Conservation (phyloP, 2,888 invertebrate genomes). For the Ectemnius cavifrons region DNA sequence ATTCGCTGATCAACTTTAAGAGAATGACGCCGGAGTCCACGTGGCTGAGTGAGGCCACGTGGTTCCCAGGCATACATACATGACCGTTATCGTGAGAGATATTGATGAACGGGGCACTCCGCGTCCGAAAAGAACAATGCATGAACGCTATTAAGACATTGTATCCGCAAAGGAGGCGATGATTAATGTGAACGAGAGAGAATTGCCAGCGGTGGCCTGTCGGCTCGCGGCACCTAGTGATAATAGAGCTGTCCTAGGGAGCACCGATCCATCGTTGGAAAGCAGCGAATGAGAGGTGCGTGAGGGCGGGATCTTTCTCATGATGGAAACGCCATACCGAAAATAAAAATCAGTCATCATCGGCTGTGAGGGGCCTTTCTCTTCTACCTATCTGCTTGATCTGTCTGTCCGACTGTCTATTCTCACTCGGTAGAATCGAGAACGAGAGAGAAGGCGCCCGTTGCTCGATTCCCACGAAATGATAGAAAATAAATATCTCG, state of each 20-base stretch:
- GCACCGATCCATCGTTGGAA: conserved; percentile 25
- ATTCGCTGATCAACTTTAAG: no score
- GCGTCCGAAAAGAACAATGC: not conserved
- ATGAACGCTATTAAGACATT: conserved; percentile 1
- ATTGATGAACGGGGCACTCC: not conserved
- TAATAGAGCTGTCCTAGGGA: conserved; percentile 44
- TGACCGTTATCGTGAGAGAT: conserved; percentile 2
- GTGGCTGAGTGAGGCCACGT: not conserved
- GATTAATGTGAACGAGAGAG: conserved; percentile 4
- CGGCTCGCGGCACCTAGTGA: not conserved
- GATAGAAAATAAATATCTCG: conserved; percentile 72
- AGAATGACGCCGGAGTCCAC: not conserved
- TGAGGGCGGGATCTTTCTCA: conserved; percentile 30
- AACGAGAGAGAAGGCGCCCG: conserved; percentile 33
- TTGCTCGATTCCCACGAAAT: conserved; percentile 68
- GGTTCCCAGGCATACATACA: not conserved
- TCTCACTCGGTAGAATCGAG: no score
- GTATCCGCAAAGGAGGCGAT: conserved; percentile 7
- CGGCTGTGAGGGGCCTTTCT: conserved; percentile 26
- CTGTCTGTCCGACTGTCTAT: no score
- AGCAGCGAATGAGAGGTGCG: conserved; percentile 39
- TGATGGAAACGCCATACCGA: conserved; percentile 55
- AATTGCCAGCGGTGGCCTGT: not conserved
- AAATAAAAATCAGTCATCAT: conserved; percentile 68
- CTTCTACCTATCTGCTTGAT: no score